Evolutionary conservation across 2,113 vertebrate species (phyloP).

Genomic region (Engystomops pustulosus): DNA sequence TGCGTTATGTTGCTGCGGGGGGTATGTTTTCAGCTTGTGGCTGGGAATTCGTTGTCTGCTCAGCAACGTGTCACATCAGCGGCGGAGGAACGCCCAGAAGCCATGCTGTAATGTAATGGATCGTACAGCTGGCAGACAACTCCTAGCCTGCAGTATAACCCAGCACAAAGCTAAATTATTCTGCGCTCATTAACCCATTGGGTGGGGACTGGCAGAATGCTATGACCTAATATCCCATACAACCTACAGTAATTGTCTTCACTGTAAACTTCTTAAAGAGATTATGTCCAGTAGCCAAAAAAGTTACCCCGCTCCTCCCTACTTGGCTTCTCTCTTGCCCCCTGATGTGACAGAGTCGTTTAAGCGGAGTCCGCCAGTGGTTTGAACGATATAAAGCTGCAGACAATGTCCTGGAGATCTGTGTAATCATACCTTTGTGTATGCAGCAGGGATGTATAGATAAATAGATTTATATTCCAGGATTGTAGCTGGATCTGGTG

Average conservation of each 20-base stretch:
- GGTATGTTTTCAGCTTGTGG: neutral
- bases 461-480: no score
- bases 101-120: neutral
- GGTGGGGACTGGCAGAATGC: neutral
- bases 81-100: slow-evolving; percentile 8
- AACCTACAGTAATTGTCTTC: neutral
- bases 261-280: neutral
- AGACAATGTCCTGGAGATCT: no score
- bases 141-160: neutral
- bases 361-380: no score
- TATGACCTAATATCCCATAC: neutral
- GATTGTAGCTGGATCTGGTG: no score
- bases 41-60: neutral
- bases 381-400: no score
- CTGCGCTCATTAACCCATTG: neutral
- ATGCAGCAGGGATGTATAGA: no score
- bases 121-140: slow-evolving; percentile 37
- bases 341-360: no score
- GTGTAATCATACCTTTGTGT: no score
- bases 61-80: slow-evolving; percentile 41
- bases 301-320: no score
- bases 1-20: slow-evolving; percentile 20
- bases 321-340: no score
- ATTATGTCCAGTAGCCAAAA: no score
- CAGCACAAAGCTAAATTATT: neutral